A percentile compares a stretch with the other conserved stretches of the same genome.
phyloP scores from a whole-genome alignment of 1,140 invertebrate genomes.

The Spodoptera frugiperda region DNA sequence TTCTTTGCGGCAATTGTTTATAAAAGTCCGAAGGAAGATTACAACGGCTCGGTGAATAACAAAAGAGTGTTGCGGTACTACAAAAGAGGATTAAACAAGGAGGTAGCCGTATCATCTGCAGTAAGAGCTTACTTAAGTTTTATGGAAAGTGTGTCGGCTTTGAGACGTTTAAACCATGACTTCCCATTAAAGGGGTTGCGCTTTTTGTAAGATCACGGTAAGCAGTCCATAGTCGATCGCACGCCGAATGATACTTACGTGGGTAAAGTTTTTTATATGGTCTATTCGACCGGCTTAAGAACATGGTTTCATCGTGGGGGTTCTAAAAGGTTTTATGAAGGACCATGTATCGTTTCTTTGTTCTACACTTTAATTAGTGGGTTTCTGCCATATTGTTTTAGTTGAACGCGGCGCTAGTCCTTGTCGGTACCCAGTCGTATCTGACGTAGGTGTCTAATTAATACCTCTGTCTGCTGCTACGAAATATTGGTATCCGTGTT shows the following conservation, averaged over 20 bases:
- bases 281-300: slow-evolving; percentile 61
- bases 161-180: slow-evolving; percentile 79
- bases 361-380: slow-evolving; percentile 78
- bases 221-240: slow-evolving; percentile 70
- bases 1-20: slow-evolving; percentile 75
- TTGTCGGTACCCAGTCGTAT: slow-evolving; percentile 20
- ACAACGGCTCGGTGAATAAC: slow-evolving; percentile 75
- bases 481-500: slow-evolving; percentile 14
- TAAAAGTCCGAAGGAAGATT: slow-evolving; percentile 73
- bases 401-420: slow-evolving; percentile 39
- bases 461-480: slow-evolving; percentile 25
- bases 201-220: slow-evolving; percentile 81
- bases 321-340: slow-evolving; percentile 69
- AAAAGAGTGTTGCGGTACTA: slow-evolving; percentile 77
- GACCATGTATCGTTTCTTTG: slow-evolving; percentile 66
- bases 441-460: slow-evolving; percentile 42
- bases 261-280: slow-evolving; percentile 62
- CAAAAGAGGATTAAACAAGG: slow-evolving; percentile 79
- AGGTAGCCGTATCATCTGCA: slow-evolving; percentile 79
- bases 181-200: slow-evolving; percentile 81
- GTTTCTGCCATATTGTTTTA: slow-evolving; percentile 67
- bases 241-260: slow-evolving; percentile 65
- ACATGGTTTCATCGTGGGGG: slow-evolving; percentile 71
- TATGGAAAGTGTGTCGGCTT: slow-evolving; percentile 78
- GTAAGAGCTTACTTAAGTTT: slow-evolving; percentile 82